Percentiles rank a stretch among this genome's conserved stretches.
These are phyloP conservation scores for Cantharis rustica DNA, from an alignment of 2,888 invertebrate species.

Conservation along the genomic window DNA sequence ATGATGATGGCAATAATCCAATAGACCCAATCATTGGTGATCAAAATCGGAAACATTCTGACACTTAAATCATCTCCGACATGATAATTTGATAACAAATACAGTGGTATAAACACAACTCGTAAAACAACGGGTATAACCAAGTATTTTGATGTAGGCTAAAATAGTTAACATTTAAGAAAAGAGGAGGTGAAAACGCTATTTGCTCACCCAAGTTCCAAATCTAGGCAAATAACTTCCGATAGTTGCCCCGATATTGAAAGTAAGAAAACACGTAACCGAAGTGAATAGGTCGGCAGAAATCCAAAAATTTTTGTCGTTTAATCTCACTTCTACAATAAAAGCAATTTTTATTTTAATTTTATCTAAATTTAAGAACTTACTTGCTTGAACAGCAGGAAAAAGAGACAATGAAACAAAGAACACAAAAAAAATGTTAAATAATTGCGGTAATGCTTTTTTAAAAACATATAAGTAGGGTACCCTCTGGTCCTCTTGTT, in stretches of 20 bases:
- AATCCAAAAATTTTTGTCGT: slow-evolving; percentile 61
- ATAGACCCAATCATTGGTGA: slow-evolving; percentile 81
- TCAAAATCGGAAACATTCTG: slow-evolving; percentile 74
- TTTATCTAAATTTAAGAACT: slow-evolving; percentile 36
- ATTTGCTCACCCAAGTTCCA: slow-evolving; percentile 71
- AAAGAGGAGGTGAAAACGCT: too few relatives aligned
- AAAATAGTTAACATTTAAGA: slow-evolving; percentile 37
- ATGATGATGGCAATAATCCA: slow-evolving; percentile 74
- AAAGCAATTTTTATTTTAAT: neutral
- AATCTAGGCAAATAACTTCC: slow-evolving; percentile 86
- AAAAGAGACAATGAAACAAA: slow-evolving; percentile 90
- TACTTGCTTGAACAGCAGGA: slow-evolving; percentile 83
- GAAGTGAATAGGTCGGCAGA: slow-evolving; percentile 65
- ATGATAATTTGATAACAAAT: slow-evolving; percentile 88
- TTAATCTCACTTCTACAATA: slow-evolving; percentile 60
- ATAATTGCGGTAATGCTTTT: slow-evolving; percentile 79
- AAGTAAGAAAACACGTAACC: slow-evolving; percentile 89
- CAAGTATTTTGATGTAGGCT: slow-evolving; percentile 83
- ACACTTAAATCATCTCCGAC: slow-evolving; percentile 54
- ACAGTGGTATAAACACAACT: slow-evolving; percentile 85
- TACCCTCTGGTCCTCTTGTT: slow-evolving; percentile 51
- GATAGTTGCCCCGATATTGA: slow-evolving; percentile 90
- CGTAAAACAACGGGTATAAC: slow-evolving; percentile 73
- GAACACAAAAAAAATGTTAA: slow-evolving; percentile 92
- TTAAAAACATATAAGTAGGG: slow-evolving; percentile 75